Evolutionary conservation across 2,888 invertebrate genomes (phyloP), one percentile per base, ranked within the genome.

Genomic region (Malacosoma neustria): DNA sequence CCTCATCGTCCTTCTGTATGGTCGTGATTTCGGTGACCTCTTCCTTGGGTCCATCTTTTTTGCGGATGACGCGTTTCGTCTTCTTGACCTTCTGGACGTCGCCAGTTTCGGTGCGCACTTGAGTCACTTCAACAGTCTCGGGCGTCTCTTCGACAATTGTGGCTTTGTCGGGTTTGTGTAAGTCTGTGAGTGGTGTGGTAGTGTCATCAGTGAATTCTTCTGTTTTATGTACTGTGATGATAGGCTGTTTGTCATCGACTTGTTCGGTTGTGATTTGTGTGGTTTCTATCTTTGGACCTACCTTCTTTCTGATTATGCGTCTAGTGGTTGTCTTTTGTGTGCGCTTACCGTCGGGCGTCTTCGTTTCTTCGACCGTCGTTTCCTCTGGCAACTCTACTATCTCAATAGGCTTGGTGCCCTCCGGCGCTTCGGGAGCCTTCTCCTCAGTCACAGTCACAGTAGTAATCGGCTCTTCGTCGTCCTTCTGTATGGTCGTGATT

Each of bases 1-100:
- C 45, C 42, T 76, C 64, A 41, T 75, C 79, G 57, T 77, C 61
- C 49, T 65, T 76, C 52, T 46, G 68, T 47, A 37, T 13, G 4
- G 40, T 40, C 0, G 39, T 42, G 5, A 12, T 50, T 57, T 49
- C 45, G 46, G 46, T 65, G 48, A 48, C 60, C 63, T 38, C 59
- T 53, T 34, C 41, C 9, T 34, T 65, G 1, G 42, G 43, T 0
- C 49, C 50, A 60, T 42, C 43, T 31, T 43, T 45, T 29, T 45
- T 52, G 32, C 48, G 69, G 13, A 60, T 11, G 50, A 60, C 49
- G 4, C 43, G 44, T 51, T 56, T 36, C 47, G 59, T 43, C 0
- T 49, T 54, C 31, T 48, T 57, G 0, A 54, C 39, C 2, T 47
- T 41, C 31, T 49, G 43, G 0, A 47, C 36, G 5, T 51, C 46